Percentiles rank a stretch among this genome's conserved stretches.
Evolutionary conservation across 2,113 vertebrate species (phyloP).

Genomic region (Mobula birostris): DNA sequence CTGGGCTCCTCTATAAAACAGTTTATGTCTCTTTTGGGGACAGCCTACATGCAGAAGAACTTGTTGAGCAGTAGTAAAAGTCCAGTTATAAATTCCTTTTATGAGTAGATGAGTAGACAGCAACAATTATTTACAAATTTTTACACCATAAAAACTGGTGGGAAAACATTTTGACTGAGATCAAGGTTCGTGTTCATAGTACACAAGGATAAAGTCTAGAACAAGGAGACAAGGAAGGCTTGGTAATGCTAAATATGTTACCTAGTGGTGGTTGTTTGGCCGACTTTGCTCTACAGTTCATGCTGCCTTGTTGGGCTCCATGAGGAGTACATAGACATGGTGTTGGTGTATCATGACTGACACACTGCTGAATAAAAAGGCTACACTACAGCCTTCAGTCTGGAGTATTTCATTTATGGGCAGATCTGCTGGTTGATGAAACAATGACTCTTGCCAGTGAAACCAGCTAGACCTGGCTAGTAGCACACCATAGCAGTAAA

Average conservation of each 20-base stretch:
- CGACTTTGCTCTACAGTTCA: too few species aligned
- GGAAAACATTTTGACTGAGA: neutral
- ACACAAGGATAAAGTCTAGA: neutral
- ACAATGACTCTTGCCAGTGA: too few species aligned
- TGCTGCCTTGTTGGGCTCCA: too few species aligned
- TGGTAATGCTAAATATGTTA: too few species aligned
- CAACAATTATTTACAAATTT: neutral
- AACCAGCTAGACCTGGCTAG: too few species aligned
- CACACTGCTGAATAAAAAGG: too few species aligned
- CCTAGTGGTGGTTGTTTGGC: too few species aligned
- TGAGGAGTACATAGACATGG: neutral
- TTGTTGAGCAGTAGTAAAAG: neutral
- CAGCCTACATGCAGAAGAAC: neutral
- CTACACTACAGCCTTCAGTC: too few species aligned
- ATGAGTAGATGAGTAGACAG: neutral
- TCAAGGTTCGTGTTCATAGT: neutral
- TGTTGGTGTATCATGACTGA: too few species aligned
- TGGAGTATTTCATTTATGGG: too few species aligned
- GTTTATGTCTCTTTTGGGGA: conserved; percentile 1
- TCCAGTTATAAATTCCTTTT: neutral
- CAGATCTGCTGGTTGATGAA: too few species aligned
- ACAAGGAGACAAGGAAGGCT: neutral
- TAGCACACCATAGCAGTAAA: too few species aligned
- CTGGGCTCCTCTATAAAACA: neutral
- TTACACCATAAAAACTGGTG: neutral